Conservation (phyloP, 2,888 invertebrate species). For the Axea sp. region DNA sequence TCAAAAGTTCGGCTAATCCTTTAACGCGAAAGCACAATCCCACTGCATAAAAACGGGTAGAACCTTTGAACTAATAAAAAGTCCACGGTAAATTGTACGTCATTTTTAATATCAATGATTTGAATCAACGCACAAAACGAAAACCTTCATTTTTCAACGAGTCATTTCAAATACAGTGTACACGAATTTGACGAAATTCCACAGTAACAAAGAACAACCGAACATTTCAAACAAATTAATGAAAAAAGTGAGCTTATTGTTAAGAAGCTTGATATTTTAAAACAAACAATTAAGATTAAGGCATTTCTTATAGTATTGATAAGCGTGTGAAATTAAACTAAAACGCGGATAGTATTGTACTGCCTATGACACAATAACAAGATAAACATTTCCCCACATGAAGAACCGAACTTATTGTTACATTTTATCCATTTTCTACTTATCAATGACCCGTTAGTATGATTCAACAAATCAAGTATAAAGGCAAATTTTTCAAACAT, state of each 20-base stretch:
- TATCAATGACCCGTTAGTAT: conserved; percentile 20
- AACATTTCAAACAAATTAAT: not conserved
- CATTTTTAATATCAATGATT: no score
- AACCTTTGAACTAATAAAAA: no score
- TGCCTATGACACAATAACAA: conserved; percentile 42
- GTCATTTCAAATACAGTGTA: not conserved
- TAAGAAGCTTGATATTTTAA: no score
- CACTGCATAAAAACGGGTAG: no score
- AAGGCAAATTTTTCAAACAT: not conserved
- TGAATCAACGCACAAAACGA: no score
- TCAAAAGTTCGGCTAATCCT: no score
- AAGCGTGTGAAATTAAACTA: conserved; percentile 23
- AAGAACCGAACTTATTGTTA: conserved; percentile 10
- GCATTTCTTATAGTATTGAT: not conserved
- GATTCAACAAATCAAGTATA: no score
- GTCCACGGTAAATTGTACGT: no score
- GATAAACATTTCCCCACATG: conserved; percentile 52
- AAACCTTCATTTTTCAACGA: no score
- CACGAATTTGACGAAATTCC: conserved; percentile 4
- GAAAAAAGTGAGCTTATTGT: not conserved
- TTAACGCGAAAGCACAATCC: no score
- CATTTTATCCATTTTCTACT: conserved; percentile 42
- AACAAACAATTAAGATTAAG: not conserved
- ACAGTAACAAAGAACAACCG: conserved; percentile 2
- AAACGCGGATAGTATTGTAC: conserved; percentile 42